phyloP scores from a whole-genome alignment of 1,140 invertebrate species.

The Marisa cornuarietis region DNA sequence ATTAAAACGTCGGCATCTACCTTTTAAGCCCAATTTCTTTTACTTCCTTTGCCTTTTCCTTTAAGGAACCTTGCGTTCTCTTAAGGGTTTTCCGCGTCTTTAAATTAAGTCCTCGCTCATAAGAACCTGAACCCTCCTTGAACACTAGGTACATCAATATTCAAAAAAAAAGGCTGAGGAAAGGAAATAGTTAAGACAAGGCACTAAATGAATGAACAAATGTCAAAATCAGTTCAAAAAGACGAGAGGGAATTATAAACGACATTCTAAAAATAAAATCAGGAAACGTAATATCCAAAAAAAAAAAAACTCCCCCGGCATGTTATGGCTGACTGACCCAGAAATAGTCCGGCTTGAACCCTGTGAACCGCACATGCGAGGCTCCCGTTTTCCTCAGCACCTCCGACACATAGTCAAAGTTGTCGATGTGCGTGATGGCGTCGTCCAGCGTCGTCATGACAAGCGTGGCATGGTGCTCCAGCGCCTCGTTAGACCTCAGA shows the following conservation, averaged over 20 bases:
- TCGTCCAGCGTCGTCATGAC: constrained; percentile 57
- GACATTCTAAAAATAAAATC: background rate
- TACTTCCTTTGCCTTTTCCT: too few species aligned
- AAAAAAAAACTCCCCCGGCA: background rate
- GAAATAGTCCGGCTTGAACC: constrained; percentile 46
- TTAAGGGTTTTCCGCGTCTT: too few species aligned
- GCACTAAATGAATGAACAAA: background rate
- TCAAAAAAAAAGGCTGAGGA: background rate
- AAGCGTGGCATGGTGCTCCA: constrained; percentile 52
- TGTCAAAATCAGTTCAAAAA: background rate
- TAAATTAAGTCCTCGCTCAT: too few species aligned
- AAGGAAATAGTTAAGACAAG: background rate
- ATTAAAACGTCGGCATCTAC: too few species aligned
- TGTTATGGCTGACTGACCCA: constrained; percentile 35
- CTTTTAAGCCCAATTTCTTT: too few species aligned
- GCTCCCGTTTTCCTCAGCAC: constrained; percentile 38
- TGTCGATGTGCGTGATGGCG: constrained; percentile 52
- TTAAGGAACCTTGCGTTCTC: too few species aligned
- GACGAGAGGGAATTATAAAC: background rate
- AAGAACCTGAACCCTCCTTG: too few species aligned
- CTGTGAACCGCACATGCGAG: constrained; percentile 43
- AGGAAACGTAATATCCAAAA: background rate
- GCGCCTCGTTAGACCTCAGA: constrained; percentile 46
- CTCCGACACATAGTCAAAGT: constrained; percentile 44
- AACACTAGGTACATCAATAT: background rate